Evolutionary conservation across 2,797 vertebrate species (phyloP), one percentile per base, ranked within the genome.

Genomic region (Clarias laeviceps): DNA sequence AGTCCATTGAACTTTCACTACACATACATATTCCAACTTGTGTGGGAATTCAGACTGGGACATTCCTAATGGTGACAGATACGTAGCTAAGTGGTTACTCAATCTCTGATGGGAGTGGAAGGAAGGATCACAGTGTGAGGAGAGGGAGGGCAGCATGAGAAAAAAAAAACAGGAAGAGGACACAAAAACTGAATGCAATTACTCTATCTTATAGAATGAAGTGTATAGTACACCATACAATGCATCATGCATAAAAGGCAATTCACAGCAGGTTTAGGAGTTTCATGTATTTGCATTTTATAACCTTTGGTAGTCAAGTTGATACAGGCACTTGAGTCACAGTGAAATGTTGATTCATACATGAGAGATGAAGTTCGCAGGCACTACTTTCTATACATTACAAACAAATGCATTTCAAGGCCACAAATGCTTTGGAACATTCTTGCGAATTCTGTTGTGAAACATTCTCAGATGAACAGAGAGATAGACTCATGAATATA

Each of bases 1-100:
- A 82, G 11, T 78, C 59, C 74, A 73, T 5, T n/a, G 29, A 84
- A 56, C 62, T 66, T 68, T 69, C 65, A 22, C 29, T 20, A 65
- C 59, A 65, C 17, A 3, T 61, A 78, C 54, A 69, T 45, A 79
- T 65, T 61, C 61, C 32, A n/a, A 61, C 27, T 29, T 40, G 83
- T 79, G 54, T 69, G 64, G 61, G 73, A 84, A 59, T 69, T 77
- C 64, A 56, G 45, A 37, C 32, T 37, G 45, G 27, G 12, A 79
- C 66, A 57, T 64, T 72, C 80, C 37, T 70, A 57, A 59, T 61
- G 57, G 32, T 62, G 68, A 37, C 4, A 61, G 54, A 73, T 59
- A 50, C 45, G 45, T 50, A 27, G 32, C 24, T 80, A 50, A 65
- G 61, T 65, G 40, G 59, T 74, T 74, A 64, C 70, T 68, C 6